Base-by-base conservation (phyloP, 2,113 vertebrate genomes). In the Anoplopoma fimbria region DNA sequence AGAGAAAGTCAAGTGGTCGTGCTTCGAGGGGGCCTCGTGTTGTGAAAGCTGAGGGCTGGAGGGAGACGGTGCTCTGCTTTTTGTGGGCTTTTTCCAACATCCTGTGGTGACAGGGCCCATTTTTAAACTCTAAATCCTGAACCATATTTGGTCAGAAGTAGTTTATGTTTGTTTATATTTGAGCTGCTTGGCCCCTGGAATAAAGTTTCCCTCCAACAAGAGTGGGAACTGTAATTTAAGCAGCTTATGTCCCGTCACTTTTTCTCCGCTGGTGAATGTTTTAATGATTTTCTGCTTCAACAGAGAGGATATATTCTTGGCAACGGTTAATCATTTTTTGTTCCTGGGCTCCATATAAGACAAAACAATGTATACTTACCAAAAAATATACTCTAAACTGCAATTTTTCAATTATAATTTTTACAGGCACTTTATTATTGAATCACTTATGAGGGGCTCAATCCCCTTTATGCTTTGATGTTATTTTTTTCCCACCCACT, bases 81-180 rank as follows among this genome's bases (percentile, higher is more conserved):
- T 77, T 83, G 88, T 92, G 90, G 87, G 75, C 77, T 88, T 62
- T 31, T 63, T 88, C 88, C 83, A 92, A 90, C 87, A 91, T 93
- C 91, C 92, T 93, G 93, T 91, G 89, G 85, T 91, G 90, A 93
- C 90, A 90, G 86, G 88, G n/a, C 69, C 85, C 84, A 49, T 91
- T 90, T 90, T 91, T 88, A 92, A 92, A 88, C 84, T 77, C 85
- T 42, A 76, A 88, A 86, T 86, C 78, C 77, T 88, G 78, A 34
- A 62, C 90, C 91, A 89, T 94, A 92, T 93, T 93, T 94, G 91
- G 91, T 89, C 86, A 92, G 75, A 91, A 89, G 88, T 82, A 83
- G 85, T 83, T 75, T 73, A 89, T 92, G 91, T 90, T 92, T 93
- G 91, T 92, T 93, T 93, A 92, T 79, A 89, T 91, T 92, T 82